Conservation (phyloP, 1,140 invertebrate genomes). For the Zaprionus davidi region DNA sequence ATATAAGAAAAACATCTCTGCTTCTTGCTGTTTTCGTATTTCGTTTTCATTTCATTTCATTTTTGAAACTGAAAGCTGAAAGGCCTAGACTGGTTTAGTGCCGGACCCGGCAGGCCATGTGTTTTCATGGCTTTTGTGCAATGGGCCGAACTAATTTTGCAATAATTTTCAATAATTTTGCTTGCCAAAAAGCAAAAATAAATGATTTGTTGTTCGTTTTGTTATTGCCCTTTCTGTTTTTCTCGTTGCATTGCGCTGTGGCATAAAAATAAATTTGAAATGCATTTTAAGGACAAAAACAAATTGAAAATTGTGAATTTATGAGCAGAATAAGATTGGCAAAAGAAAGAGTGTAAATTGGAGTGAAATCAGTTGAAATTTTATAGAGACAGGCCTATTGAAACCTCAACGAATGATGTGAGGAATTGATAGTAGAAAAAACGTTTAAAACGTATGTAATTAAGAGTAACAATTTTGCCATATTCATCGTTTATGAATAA, state of each 20-base stretch:
- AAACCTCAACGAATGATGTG: background rate
- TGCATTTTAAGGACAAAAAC: constrained; percentile 11
- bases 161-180: constrained; percentile 53
- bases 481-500: background rate
- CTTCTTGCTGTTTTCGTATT: background rate
- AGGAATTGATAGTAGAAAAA: background rate
- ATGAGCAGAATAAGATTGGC: constrained; percentile 12
- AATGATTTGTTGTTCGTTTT: constrained; percentile 1
- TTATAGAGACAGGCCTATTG: background rate
- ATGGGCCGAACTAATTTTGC: constrained; percentile 58
- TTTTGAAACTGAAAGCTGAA: constrained; percentile 32
- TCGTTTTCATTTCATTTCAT: constrained; percentile 3
- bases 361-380: background rate
- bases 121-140: constrained; percentile 56
- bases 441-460: too few relatives aligned
- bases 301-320: constrained; percentile 10
- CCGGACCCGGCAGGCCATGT: constrained; percentile 23
- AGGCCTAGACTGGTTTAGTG: too few relatives aligned
- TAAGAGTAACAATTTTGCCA: too few relatives aligned
- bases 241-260: constrained; percentile 21
- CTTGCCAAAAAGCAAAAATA: constrained; percentile 31
- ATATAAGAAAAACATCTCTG: constrained; percentile 6
- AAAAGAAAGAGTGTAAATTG: background rate
- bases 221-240: background rate
- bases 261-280: constrained; percentile 19